Percentiles rank a stretch among this genome's conserved stretches.
phyloP scores from a whole-genome alignment of 2,113 vertebrate species.

The Solea senegalensis region DNA sequence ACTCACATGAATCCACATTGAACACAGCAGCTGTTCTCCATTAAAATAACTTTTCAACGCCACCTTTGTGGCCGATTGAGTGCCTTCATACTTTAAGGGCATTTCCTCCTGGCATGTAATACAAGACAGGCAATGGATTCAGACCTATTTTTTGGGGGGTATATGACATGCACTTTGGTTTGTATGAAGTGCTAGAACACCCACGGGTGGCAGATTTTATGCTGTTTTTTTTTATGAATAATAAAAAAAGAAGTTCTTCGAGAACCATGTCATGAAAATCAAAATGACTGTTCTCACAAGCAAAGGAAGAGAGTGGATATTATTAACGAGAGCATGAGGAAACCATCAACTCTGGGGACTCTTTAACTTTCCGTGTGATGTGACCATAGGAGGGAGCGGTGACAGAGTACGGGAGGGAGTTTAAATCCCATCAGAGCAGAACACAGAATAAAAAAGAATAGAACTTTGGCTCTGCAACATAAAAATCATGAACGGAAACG shows the following conservation, averaged over 20 bases:
- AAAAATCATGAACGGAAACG: too few relatives aligned
- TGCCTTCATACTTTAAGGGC: background rate
- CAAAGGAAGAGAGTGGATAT: conserved; percentile 14
- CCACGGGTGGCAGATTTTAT: background rate
- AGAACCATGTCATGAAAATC: conserved; percentile 19
- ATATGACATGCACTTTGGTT: background rate
- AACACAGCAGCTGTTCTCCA: background rate
- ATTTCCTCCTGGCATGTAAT: conserved; percentile 1
- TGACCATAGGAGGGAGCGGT: background rate
- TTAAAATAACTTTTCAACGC: background rate
- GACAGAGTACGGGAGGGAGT: background rate
- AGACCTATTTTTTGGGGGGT: background rate
- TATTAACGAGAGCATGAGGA: conserved; percentile 28
- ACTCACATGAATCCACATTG: background rate
- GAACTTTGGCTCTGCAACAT: too few relatives aligned
- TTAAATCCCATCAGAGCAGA: background rate
- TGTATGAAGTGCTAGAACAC: background rate
- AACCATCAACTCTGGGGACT: conserved; percentile 18
- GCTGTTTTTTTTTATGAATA: conserved; percentile 3
- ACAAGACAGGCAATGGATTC: background rate
- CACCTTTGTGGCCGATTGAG: background rate
- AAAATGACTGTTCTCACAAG: conserved; percentile 18
- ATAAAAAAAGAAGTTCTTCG: background rate
- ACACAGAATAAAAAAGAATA: too few relatives aligned
- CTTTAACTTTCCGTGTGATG: conserved; percentile 3